Evolutionary conservation across 2,113 vertebrate genomes (phyloP).

Genomic region (Mormyrus iriodes): DNA sequence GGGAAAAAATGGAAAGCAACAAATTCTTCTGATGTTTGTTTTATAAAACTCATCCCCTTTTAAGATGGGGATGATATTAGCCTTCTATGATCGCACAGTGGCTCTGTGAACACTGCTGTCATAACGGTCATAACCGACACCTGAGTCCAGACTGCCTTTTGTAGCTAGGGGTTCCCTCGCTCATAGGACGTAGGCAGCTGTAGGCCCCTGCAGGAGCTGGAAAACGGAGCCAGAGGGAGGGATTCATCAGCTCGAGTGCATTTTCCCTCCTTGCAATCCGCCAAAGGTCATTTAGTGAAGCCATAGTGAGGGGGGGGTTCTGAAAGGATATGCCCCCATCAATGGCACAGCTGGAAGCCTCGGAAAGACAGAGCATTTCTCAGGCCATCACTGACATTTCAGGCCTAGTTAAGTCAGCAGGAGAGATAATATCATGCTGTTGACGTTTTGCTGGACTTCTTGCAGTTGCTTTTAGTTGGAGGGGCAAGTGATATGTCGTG

Average conservation of each 20-base stretch:
- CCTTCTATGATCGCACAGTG: background rate
- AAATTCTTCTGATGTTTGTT: background rate
- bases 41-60: background rate
- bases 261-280: background rate
- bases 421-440: background rate
- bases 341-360: background rate
- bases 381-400: background rate
- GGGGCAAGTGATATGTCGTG: background rate
- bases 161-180: background rate
- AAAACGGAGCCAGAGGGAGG: background rate
- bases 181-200: too few species aligned
- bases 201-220: background rate
- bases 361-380: background rate
- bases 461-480: background rate
- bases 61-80: background rate
- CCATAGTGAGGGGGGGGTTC: conserved; percentile 15
- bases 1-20: background rate
- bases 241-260: background rate
- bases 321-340: conserved; percentile 1
- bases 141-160: background rate
- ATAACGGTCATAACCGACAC: background rate
- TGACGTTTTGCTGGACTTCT: background rate
- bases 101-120: background rate
- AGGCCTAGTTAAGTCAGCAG: background rate
- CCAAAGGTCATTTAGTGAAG: conserved; percentile 9